Conservation (phyloP, 2,888 invertebrate genomes). For the Morpho helenor region DNA sequence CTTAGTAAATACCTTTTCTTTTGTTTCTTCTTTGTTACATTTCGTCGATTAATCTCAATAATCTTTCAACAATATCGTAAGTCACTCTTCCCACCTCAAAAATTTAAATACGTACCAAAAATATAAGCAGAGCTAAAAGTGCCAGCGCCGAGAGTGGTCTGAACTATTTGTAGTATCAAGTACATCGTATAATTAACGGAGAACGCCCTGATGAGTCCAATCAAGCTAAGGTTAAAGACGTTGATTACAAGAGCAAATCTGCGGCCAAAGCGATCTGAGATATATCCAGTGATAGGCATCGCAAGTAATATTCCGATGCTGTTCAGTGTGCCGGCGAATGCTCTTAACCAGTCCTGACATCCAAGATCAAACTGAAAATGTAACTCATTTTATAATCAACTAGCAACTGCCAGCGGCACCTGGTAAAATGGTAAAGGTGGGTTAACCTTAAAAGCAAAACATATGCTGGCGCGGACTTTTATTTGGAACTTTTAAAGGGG, state of each 20-base stretch:
- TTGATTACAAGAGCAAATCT: slow-evolving; percentile 68
- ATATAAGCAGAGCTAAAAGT: slow-evolving; percentile 59
- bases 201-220: slow-evolving; percentile 70
- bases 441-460: too few species aligned
- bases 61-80: too few species aligned
- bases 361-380: slow-evolving; percentile 80
- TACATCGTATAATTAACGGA: slow-evolving; percentile 70
- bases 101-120: slow-evolving; percentile 32
- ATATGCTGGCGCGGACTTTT: too few species aligned
- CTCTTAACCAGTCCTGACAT: slow-evolving; percentile 84
- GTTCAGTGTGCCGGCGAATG: slow-evolving; percentile 84
- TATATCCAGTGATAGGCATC: slow-evolving; percentile 82
- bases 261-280: slow-evolving; percentile 83
- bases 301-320: slow-evolving; percentile 85
- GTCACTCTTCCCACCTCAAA: too few species aligned
- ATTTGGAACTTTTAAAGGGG: too few species aligned
- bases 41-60: too few species aligned
- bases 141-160: slow-evolving; percentile 58
- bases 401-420: too few species aligned
- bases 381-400: too few species aligned
- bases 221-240: slow-evolving; percentile 44
- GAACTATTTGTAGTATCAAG: slow-evolving; percentile 57
- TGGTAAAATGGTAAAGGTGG: too few species aligned
- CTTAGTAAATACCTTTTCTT: too few species aligned
- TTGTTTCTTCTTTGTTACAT: too few species aligned